Conservation (phyloP, 2,888 invertebrate species). For the Nymphalis c-album region DNA sequence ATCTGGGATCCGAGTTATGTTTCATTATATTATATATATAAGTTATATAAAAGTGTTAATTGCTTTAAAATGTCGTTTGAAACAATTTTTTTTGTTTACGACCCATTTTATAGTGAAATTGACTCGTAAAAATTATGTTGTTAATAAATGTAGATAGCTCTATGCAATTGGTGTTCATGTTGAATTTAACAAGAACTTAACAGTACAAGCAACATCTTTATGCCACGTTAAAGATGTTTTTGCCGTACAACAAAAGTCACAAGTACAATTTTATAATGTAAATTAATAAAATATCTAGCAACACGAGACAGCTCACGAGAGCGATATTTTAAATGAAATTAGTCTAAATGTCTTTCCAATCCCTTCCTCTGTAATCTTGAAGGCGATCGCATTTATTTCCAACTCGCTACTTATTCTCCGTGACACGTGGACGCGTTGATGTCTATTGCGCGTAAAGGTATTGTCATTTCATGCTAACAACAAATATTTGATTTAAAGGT, state of each 20-base stretch:
- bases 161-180: too few species aligned
- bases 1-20: too few species aligned
- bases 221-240: not conserved
- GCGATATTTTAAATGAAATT: slow-evolving; percentile 21
- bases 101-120: too few species aligned
- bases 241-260: not conserved
- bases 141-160: too few species aligned
- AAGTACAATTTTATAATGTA: not conserved
- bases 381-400: slow-evolving; percentile 18
- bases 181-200: too few species aligned
- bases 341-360: slow-evolving; percentile 23
- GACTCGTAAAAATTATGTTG: too few species aligned
- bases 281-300: not conserved
- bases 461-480: slow-evolving; percentile 1
- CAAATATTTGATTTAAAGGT: slow-evolving; percentile 4
- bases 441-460: slow-evolving; percentile 23
- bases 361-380: slow-evolving; percentile 15
- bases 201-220: too few species aligned
- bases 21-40: too few species aligned
- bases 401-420: slow-evolving; percentile 11
- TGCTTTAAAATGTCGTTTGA: too few species aligned
- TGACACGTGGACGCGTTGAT: slow-evolving; percentile 32
- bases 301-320: not conserved
- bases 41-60: too few species aligned
- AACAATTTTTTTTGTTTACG: too few species aligned